Conservation (phyloP, 2,888 invertebrate genomes). For the Monopis laevigella region DNA sequence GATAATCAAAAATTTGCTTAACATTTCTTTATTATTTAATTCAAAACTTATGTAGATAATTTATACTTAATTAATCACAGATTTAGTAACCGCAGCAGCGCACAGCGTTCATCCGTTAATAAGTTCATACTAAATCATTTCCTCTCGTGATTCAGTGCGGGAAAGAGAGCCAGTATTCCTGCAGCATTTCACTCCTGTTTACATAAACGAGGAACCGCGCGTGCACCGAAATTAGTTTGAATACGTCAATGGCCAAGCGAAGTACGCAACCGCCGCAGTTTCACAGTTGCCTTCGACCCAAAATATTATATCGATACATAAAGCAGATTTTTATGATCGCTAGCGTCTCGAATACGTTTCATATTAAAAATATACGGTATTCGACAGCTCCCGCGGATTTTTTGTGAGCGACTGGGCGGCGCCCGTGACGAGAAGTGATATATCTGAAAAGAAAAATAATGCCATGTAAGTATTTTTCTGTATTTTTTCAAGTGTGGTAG, state of each 20-base stretch:
- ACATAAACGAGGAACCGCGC: constrained; percentile 64
- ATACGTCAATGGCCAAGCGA: constrained; percentile 50
- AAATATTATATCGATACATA: constrained; percentile 37
- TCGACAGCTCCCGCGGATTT: constrained; percentile 2
- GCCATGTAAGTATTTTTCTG: constrained; percentile 17
- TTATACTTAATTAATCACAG: too few relatives aligned
- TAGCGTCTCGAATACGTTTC: constrained; percentile 43
- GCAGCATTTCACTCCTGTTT: too few relatives aligned
- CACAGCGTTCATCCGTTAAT: too few relatives aligned
- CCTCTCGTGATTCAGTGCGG: too few relatives aligned
- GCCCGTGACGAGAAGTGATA: constrained; percentile 42
- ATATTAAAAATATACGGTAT: constrained; percentile 53
- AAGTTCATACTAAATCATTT: too few relatives aligned
- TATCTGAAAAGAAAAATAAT: constrained; percentile 27
- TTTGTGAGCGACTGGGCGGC: constrained; percentile 24
- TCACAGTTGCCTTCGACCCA: constrained; percentile 30
- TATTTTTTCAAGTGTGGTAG: too few relatives aligned
- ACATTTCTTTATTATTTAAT: too few relatives aligned
- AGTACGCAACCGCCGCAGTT: constrained; percentile 4
- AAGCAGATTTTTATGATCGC: constrained; percentile 50
- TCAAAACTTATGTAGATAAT: too few relatives aligned
- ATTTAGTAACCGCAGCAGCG: too few relatives aligned
- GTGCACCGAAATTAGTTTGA: constrained; percentile 65
- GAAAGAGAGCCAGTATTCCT: too few relatives aligned
- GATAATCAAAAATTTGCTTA: too few relatives aligned